Base-by-base conservation (phyloP, 1,140 invertebrate genomes). In the Lepidurus couesii region DNA sequence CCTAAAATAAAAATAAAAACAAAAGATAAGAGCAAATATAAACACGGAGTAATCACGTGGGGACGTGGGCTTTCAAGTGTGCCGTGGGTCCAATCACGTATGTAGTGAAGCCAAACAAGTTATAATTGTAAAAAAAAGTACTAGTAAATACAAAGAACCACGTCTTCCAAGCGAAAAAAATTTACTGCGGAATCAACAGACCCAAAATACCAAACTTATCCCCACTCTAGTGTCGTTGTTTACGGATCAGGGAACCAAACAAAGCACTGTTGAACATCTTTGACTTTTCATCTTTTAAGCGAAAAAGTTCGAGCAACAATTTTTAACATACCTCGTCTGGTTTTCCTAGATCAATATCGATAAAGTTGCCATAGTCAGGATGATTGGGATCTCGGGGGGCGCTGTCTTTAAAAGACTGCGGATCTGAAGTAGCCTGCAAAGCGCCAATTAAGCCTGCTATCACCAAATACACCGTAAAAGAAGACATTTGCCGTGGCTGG, bases 1-100 rank as follows among this genome's bases (percentile, higher is more conserved):
- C 80, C 79, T 81, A 75, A 6, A 80, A 81, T 4, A 34, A 34
- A 34, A 34, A 34, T 34, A 34, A 76, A 75, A 74, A 43, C 73
- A 78, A 78, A 34, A 74, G 11, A 21, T 73, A 10, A 7, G 42
- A 77, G 10, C 75, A 76, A 43, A 76, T n/a, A 42, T 13, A 76
- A 43, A 7, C 13, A 76, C 5, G 1, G 7, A 34, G 10, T 42
- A 76, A 65, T 65, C 21, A 21, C 53, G 21, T 65, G 45, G 45
- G 53, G 53, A 16, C 8, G 21, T 34, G 21, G 53, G 16, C 53
- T n/a, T 16, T 7, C 6, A 9, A 65, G 13, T 7, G 21, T 65
- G 5, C 53, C 21, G 13, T 16, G 21, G 53, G 8, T 65, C 13
- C 16, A n/a, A 7, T 13, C 5, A n/a, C 21, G 53, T 65, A 16